Evolutionary conservation across 2,888 invertebrate genomes (phyloP), one percentile per base, ranked within the genome.

Genomic region (Meteorus cinctellus): DNA sequence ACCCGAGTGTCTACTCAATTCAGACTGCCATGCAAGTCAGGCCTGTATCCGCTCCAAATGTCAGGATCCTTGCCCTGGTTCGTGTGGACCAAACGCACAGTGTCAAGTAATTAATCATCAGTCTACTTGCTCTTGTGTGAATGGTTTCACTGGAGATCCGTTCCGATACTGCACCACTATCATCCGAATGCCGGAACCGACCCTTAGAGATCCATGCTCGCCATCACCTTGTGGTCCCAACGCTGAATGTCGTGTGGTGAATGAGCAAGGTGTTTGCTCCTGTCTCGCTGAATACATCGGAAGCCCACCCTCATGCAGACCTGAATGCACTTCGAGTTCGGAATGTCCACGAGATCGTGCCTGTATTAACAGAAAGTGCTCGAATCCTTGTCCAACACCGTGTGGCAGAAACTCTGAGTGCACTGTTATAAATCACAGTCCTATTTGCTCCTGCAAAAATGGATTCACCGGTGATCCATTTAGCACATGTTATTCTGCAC

Each of bases 181-280:
- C 34, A 83, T 90, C 76, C 91, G 92, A 45, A 80, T 85, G 72
- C 84, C 81, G 36, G 83, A 90, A 77, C 91, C 92, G 45, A 80
- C 85, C 71, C 84, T 89, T 73, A 89, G 89, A 67, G 91, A 95
- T 85, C 94, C 94, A 63, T 96, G 96, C 87, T 91, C 92, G 82
- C 95, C 96, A 81, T 93, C 93, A 80, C 95, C 94, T 45, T 95
- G 95, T 86, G 95, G 95, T 80, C 91, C 93, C 68, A 94, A 95
- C 86, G 91, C 94, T 29, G 88, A 92, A 78, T 94, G 94, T 86
- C 72, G 72, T 5, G 60, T 45, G 19, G 62, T 72, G 4, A 72
- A 76, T 34, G 88, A 86, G 81, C 89, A 91, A 66, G 90, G 92
- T 12, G 87, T 89, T 27, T 92, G 92, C 84, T 89, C 88, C 34